These are phyloP conservation scores for Protosalanx chinensis DNA, from an alignment of 2,797 vertebrate species.

Conservation along the genomic window DNA sequence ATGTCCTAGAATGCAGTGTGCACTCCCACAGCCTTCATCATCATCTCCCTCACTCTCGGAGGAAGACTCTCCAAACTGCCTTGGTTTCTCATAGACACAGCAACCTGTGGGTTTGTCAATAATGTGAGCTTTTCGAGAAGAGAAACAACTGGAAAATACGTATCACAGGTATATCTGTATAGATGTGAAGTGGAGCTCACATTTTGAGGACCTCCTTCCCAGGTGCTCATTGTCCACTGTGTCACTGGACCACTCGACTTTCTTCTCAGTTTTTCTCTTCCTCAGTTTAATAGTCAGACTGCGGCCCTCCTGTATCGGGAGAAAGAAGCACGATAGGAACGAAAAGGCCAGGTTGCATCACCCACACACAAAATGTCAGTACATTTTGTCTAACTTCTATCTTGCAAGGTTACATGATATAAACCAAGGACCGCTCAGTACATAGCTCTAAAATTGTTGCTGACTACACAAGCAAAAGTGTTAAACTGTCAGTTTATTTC, in stretches of 20 bases:
- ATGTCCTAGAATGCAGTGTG: slow-evolving; percentile 88
- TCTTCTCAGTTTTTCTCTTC: slow-evolving; percentile 92
- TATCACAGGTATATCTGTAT: background rate
- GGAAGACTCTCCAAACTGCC: slow-evolving; percentile 89
- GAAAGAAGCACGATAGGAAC: no score
- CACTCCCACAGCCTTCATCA: slow-evolving; percentile 86
- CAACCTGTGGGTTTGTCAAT: slow-evolving; percentile 73
- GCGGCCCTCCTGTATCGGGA: slow-evolving; percentile 79
- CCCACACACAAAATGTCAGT: background rate
- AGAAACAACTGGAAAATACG: background rate
- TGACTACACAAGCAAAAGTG: no score
- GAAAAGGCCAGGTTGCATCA: background rate
- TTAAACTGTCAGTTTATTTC: no score
- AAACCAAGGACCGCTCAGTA: no score
- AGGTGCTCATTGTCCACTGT: slow-evolving; percentile 93
- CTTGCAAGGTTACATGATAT: no score
- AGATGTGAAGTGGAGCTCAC: slow-evolving; percentile 67
- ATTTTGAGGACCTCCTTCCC: slow-evolving; percentile 91
- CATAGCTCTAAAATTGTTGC: no score
- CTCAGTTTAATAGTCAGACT: slow-evolving; percentile 90
- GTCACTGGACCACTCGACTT: slow-evolving; percentile 94
- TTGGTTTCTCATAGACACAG: slow-evolving; percentile 91
- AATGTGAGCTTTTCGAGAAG: background rate
- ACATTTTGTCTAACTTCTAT: background rate
- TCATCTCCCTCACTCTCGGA: slow-evolving; percentile 91